Base-by-base conservation (phyloP, 2,113 vertebrate genomes). In the Sceloporus undulatus region DNA sequence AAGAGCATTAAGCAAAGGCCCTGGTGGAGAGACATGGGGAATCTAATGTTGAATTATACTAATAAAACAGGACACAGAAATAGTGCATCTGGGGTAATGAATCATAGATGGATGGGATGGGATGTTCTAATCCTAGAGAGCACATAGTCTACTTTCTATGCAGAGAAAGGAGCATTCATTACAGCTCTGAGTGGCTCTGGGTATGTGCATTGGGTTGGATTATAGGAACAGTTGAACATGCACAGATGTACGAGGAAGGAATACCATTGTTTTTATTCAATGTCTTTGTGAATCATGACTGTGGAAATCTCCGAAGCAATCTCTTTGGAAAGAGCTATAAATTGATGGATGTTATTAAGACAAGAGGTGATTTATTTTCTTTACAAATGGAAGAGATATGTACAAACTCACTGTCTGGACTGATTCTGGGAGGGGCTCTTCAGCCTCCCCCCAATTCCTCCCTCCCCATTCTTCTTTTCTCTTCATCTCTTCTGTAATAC, bases 61-160 rank as follows among this genome's bases (percentile, higher is more conserved):
- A 87, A 80, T 86, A 70, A 70, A 42, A 23, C n/a, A 62, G 79
- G 65, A 79, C 70, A n/a, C 16, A 38, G 73, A 85, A 27, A 65
- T 9, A 19, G 3, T 25, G 23, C 18, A 38, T 2, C 74, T 77
- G 73, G 56, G 18, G 5, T 25, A 48, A 29, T 25, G 74, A 75
- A 77, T 65, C 56, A 48, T 48, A 65, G 56, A 27, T 21, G 29
- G 84, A 62, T 29, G 48, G 27, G 59, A 59, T 19, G 68, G 18
- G 18, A 71, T 7, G 27, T 70, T 70, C 40, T 52, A 42, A 52
- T 70, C 19, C 14, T 9, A 48, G 2, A 66, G 56, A 59, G 25
- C 56, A 85, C 29, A 56, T 66, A 42, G 25, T 9, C 27, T 29
- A 77, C 38, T 14, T 38, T 77, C 59, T 85, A 38, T 6, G 1